Percentiles rank a stretch among this genome's conserved stretches.
Evolutionary conservation across 2,113 vertebrate species (phyloP).

Genomic region (Hymenochirus boettgeri): DNA sequence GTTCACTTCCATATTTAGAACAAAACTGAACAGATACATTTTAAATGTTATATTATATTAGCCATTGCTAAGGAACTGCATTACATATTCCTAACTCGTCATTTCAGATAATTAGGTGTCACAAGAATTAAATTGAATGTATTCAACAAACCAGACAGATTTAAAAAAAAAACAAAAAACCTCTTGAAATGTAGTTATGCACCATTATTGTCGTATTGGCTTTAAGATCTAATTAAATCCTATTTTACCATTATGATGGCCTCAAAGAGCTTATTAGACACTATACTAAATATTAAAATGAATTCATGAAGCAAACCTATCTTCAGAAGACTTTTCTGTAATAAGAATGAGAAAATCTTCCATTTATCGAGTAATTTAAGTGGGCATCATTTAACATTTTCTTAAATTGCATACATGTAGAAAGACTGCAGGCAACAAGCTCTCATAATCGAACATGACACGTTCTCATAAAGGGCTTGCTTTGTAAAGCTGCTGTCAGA

Average conservation of each 20-base stretch:
- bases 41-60: background rate
- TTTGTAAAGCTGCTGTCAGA: slow-evolving; percentile 31
- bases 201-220: slow-evolving; percentile 29
- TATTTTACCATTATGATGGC: slow-evolving; percentile 49
- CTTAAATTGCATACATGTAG: slow-evolving; percentile 46
- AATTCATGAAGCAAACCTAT: slow-evolving; percentile 46
- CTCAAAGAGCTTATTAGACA: slow-evolving; percentile 50
- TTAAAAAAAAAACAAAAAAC: background rate
- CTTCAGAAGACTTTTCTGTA: slow-evolving; percentile 43
- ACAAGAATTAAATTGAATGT: background rate
- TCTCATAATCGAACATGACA: slow-evolving; percentile 46
- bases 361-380: slow-evolving; percentile 24
- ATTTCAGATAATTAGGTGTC: slow-evolving; percentile 6
- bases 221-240: slow-evolving; percentile 50
- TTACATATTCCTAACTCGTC: background rate
- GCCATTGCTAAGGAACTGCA: background rate
- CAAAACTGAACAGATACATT: background rate
- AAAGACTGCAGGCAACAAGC: slow-evolving; percentile 44
- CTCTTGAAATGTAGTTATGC: background rate
- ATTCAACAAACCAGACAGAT: background rate
- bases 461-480: slow-evolving; percentile 40
- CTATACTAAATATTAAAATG: slow-evolving; percentile 16
- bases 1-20: too few species aligned
- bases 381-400: slow-evolving; percentile 45
- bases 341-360: slow-evolving; percentile 44